Conservation (phyloP, 2,888 invertebrate genomes). For the Petrolisthes manimaculis region DNA sequence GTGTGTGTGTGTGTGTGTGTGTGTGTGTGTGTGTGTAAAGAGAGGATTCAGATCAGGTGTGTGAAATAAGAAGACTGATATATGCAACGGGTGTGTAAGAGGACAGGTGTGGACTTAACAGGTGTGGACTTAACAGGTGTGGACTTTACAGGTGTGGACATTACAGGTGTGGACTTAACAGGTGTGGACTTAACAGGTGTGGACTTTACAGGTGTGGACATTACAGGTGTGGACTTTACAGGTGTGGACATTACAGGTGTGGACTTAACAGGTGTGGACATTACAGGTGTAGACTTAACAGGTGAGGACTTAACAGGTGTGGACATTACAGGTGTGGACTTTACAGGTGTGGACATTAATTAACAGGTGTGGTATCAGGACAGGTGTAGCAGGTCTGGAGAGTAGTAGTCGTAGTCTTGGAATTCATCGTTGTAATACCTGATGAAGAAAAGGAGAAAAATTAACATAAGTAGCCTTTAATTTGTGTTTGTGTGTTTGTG, state of each 20-base stretch:
- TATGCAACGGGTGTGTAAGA: neutral
- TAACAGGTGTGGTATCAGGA: neutral
- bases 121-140: slow-evolving; percentile 2
- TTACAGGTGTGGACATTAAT: neutral
- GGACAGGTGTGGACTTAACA: neutral
- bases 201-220: no score
- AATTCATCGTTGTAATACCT: neutral
- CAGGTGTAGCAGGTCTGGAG: slow-evolving; percentile 4
- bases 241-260: slow-evolving; percentile 8
- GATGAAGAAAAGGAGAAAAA: neutral
- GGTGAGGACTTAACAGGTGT: neutral
- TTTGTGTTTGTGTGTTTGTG: no score
- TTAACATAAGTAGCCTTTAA: no score
- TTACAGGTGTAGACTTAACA: neutral
- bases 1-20: no score
- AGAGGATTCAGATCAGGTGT: neutral
- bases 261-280: neutral
- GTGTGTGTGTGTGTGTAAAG: neutral
- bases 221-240: neutral
- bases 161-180: neutral
- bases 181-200: neutral
- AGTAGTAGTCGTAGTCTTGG: neutral
- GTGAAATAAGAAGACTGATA: neutral
- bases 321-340: neutral
- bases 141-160: neutral